Conservation (phyloP, 2,113 vertebrate species). For the Chloebia gouldiae region DNA sequence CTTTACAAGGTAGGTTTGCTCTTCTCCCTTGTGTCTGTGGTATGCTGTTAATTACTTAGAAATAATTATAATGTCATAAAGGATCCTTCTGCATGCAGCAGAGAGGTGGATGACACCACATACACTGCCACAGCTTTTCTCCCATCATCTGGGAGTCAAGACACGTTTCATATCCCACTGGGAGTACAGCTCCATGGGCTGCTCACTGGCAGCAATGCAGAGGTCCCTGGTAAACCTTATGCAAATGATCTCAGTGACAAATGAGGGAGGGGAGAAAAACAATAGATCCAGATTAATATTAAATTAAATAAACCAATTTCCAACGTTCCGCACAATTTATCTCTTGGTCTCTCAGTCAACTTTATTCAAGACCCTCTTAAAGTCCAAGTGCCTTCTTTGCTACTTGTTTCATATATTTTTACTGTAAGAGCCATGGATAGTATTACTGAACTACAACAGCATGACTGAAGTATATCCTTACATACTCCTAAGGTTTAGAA, state of each 20-base stretch:
- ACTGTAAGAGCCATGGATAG: background rate
- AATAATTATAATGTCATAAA: background rate
- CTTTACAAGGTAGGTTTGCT: background rate
- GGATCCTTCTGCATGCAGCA: background rate
- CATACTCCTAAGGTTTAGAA: background rate
- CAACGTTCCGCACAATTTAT: background rate
- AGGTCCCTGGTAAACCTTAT: background rate
- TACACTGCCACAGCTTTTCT: background rate
- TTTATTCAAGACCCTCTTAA: background rate
- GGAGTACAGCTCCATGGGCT: background rate
- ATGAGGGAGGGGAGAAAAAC: background rate
- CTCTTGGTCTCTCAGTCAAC: background rate
- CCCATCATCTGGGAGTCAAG: background rate
- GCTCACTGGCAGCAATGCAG: background rate
- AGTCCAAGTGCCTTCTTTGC: background rate
- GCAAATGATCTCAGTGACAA: background rate
- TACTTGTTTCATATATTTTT: background rate
- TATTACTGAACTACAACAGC: background rate
- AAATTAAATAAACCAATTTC: background rate
- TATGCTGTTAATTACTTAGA: background rate
- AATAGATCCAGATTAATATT: background rate
- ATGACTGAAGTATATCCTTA: background rate
- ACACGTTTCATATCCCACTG: rapidly evolving
- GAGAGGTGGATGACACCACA: background rate
- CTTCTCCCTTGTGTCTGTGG: background rate